Base-by-base conservation (phyloP, 35 echinoderm and acorn worm species). In the Ophiothrix spiculata region DNA sequence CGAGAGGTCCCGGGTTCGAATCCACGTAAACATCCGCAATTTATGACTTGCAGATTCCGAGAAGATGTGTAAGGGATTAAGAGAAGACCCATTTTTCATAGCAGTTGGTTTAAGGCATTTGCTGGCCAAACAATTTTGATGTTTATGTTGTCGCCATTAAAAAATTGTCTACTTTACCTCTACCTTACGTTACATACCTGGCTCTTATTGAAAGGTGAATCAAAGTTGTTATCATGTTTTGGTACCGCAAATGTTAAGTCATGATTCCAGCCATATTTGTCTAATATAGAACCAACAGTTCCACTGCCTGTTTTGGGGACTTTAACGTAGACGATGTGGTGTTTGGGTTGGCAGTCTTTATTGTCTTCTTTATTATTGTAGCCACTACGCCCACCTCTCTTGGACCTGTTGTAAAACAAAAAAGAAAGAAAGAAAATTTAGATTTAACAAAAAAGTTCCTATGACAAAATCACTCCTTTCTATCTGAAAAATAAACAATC, bases 221-320 rank as follows among this genome's bases (percentile, higher is more conserved):
- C 23, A 12, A 32, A 80, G 34, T 40, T 38, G 38, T 38, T 31
- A 3, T 38, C 35, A 15, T 0, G 1, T 31, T 39, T 40, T 0
- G 78, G 78, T 25, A 92, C 74, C 16, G 82, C 90, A 74, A 96
- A 96, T 0, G 81, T 78, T 31, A 91, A 78, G 78, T 96, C 89
- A 56, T 77, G 90, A 23, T 31, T 75, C 74, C 79, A 96, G 49
- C 93, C 93, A 74, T 85, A 96, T 21, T 90, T 35, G 29, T 96
- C 80, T 23, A 96, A 45, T 28, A 96, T 91, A 37, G 93, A 89
- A 25, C 81, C 93, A 1, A 82, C 39, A 37, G 93, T 96, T 40
- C 86, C 85, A 80, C 90, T 96, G 0, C 82, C 90, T 1, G 90
- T 89, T 81, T 96, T 92, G 41, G 88, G 93, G 17, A 88, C 91